phyloP scores from a whole-genome alignment of 2,888 invertebrate genomes.

The Polietes domitor region DNA sequence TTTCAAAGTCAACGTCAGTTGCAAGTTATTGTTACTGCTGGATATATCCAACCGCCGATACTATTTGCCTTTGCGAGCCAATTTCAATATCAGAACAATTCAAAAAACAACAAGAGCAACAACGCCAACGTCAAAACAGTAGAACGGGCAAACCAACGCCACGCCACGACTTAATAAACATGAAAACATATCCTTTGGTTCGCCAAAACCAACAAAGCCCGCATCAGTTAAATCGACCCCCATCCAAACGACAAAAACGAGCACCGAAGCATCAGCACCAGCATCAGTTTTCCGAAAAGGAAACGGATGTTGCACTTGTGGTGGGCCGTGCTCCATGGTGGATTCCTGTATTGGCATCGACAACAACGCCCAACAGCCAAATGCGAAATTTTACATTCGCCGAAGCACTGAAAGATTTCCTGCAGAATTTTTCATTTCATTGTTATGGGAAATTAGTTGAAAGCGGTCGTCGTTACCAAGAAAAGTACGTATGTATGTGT shows the following conservation, averaged over 20 bases:
- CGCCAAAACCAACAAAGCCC: conserved; percentile 55
- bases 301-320: conserved; percentile 70
- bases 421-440: conserved; percentile 78
- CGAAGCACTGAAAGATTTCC: conserved; percentile 77
- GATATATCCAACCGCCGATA: conserved; percentile 51
- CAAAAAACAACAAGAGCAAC: conserved; percentile 62
- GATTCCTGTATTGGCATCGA: conserved; percentile 70
- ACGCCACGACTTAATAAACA: conserved; percentile 63
- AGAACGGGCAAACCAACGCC: neutral
- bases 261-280: conserved; percentile 27
- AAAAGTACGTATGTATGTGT: conserved; percentile 71
- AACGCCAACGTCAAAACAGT: neutral
- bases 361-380: conserved; percentile 40
- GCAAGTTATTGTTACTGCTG: conserved; percentile 71
- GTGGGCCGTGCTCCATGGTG: conserved; percentile 77
- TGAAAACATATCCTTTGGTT: conserved; percentile 65
- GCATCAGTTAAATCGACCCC: conserved; percentile 48
- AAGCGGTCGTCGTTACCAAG: conserved; percentile 72
- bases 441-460: conserved; percentile 79
- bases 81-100: conserved; percentile 51
- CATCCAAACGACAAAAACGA: conserved; percentile 7
- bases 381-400: conserved; percentile 71
- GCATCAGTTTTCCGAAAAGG: conserved; percentile 45
- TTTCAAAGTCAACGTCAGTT: conserved; percentile 72
- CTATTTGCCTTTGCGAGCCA: conserved; percentile 54